Evolutionary conservation across 2,113 vertebrate genomes (phyloP).

Genomic region (Ammodytes marinus): DNA sequence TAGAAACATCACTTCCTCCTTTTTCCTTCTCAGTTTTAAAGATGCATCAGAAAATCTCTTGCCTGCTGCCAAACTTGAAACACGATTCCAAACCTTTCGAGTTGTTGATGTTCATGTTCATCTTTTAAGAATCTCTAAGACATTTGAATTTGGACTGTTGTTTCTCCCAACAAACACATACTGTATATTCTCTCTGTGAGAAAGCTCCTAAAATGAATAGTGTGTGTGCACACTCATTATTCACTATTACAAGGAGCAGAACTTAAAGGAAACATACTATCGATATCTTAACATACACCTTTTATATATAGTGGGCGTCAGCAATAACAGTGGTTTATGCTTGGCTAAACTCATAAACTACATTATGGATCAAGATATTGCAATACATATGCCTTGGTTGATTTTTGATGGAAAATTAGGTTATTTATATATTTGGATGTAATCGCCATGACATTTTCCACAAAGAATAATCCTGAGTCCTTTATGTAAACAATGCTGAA

Average conservation of each 20-base stretch:
- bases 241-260: not conserved
- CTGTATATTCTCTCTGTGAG: not conserved
- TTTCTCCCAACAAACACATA: not conserved
- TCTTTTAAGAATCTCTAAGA: not conserved
- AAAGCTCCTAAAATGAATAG: not conserved
- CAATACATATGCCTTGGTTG: too few relatives aligned
- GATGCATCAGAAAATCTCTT: not conserved
- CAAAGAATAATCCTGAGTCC: not conserved
- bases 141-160: not conserved
- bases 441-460: not conserved
- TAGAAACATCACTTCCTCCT: not conserved
- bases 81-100: not conserved
- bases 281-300: too few relatives aligned
- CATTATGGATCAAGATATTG: not conserved
- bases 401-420: not conserved
- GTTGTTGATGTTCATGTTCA: not conserved
- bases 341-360: too few relatives aligned
- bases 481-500: not conserved
- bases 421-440: not conserved
- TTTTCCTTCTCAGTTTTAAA: not conserved
- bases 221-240: not conserved
- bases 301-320: too few relatives aligned
- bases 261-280: too few relatives aligned
- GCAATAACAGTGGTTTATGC: too few relatives aligned
- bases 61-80: not conserved